phyloP scores from a whole-genome alignment of 2,113 vertebrate species.

The Oreochromis spilurus region DNA sequence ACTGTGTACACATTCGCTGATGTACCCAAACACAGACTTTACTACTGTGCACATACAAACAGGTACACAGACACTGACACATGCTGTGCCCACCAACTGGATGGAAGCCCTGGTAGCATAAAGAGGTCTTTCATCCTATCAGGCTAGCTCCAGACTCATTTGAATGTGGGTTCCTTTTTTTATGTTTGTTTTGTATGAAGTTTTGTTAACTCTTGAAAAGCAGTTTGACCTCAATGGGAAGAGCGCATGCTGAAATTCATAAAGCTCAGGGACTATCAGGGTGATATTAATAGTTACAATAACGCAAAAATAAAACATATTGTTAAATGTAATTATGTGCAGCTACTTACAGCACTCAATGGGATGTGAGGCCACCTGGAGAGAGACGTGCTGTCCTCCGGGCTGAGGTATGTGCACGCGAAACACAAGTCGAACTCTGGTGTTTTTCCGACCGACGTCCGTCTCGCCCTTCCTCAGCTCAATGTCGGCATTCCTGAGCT shows the following conservation, averaged over 20 bases:
- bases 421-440: constrained; percentile 90
- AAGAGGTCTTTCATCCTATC: constrained; percentile 45
- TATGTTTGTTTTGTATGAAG: constrained; percentile 24
- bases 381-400: constrained; percentile 81
- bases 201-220: constrained; percentile 37
- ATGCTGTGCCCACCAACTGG: constrained; percentile 3
- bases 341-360: constrained; percentile 93
- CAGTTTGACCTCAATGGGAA: not conserved
- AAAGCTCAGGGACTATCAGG: not conserved
- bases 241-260: not conserved
- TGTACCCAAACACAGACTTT: constrained; percentile 52
- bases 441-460: constrained; percentile 96
- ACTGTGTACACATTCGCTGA: constrained; percentile 42
- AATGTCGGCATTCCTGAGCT: constrained; percentile 94
- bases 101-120: constrained; percentile 15
- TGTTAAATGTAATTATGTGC: not conserved
- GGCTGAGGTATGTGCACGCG: constrained; percentile 90
- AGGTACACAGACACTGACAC: constrained; percentile 11
- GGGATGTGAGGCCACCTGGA: constrained; percentile 90
- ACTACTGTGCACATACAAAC: constrained; percentile 22
- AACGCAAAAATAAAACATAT: not conserved
- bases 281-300: not conserved
- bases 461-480: constrained; percentile 98
- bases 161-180: constrained; percentile 18
- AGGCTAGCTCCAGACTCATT: constrained; percentile 15